phyloP scores from a whole-genome alignment of 2,113 vertebrate species.

The Peromyscus leucopus region DNA sequence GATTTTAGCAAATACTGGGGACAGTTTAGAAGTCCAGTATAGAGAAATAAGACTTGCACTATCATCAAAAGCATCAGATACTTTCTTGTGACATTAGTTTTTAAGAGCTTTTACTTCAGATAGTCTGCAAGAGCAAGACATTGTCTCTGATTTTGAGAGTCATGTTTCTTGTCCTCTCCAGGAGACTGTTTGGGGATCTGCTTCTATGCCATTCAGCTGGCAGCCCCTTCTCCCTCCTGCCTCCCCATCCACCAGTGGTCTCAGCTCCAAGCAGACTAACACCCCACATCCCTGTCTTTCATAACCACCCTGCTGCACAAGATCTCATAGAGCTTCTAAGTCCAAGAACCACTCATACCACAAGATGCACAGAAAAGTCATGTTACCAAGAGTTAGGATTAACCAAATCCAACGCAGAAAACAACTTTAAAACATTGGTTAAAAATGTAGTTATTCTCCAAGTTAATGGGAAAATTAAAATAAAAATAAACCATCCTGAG shows the following conservation, averaged over 20 bases:
- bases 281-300: neutral
- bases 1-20: conserved; percentile 56
- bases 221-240: conserved; percentile 4
- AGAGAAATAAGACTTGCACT: conserved; percentile 15
- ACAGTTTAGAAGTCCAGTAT: neutral
- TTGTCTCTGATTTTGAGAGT: neutral
- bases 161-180: conserved; percentile 52
- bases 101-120: conserved; percentile 60
- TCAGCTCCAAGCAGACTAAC: neutral
- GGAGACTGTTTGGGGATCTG: neutral
- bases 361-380: conserved; percentile 12
- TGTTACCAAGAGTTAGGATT: neutral
- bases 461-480: neutral
- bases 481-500: neutral
- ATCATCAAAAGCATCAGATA: conserved; percentile 24
- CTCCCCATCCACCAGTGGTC: neutral
- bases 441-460: conserved; percentile 43
- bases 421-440: conserved; percentile 49
- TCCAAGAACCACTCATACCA: conserved; percentile 28
- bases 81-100: neutral
- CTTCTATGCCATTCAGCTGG: neutral
- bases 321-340: neutral
- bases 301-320: neutral
- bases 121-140: conserved; percentile 57
- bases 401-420: conserved; percentile 27